These are phyloP conservation scores for Alviniconcha strummeri DNA, from an alignment of 2,888 invertebrate genomes.

Conservation along the genomic window DNA sequence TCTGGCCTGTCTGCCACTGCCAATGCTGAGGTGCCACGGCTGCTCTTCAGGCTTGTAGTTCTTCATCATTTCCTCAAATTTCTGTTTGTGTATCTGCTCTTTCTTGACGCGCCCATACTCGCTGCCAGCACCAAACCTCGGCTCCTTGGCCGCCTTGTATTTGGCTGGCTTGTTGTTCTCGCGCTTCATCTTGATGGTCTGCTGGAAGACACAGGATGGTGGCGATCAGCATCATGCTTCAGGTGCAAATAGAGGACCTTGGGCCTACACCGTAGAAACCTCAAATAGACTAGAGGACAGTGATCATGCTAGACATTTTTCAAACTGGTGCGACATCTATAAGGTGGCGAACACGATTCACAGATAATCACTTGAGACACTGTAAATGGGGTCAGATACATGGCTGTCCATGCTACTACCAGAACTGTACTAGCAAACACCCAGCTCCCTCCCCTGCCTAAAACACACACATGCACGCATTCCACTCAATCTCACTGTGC, in stretches of 20 bases:
- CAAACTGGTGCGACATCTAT: too few species aligned
- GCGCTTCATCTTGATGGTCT: conserved; percentile 78
- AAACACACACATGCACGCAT: too few species aligned
- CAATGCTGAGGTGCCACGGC: conserved; percentile 95
- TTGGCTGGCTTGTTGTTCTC: conserved; percentile 95
- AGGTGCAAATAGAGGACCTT: too few species aligned
- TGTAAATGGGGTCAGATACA: too few species aligned
- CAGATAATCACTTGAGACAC: too few species aligned
- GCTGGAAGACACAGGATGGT: conserved; percentile 22
- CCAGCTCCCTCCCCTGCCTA: too few species aligned
- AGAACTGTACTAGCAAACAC: too few species aligned
- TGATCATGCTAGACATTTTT: too few species aligned
- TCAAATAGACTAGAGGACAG: neutral
- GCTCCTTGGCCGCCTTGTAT: conserved; percentile 86
- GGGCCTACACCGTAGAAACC: neutral
- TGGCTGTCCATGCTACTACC: too few species aligned
- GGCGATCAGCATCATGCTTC: too few species aligned
- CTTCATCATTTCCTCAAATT: conserved; percentile 90
- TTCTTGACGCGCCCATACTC: conserved; percentile 95
- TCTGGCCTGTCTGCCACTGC: conserved; percentile 85
- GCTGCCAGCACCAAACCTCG: conserved; percentile 97
- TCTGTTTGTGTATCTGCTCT: conserved; percentile 94
- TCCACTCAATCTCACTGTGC: too few species aligned
- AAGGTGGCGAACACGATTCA: too few species aligned
- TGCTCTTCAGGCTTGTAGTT: conserved; percentile 96